Conservation (phyloP, 2,113 vertebrate species). For the Uropsilus gracilis region DNA sequence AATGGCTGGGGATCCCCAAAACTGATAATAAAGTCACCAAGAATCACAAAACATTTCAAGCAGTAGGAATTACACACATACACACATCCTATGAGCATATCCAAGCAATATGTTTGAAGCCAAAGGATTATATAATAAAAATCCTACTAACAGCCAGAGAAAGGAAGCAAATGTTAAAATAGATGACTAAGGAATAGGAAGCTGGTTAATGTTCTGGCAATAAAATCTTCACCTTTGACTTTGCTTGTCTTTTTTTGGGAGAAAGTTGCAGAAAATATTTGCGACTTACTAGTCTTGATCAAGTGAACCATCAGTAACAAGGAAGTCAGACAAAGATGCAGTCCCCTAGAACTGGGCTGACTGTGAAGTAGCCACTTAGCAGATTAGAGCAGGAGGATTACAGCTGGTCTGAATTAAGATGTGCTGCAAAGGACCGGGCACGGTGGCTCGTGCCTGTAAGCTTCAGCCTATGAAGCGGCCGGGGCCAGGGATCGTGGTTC, state of each 20-base stretch:
- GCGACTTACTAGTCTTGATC: not conserved
- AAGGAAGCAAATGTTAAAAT: not conserved
- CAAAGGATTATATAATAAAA: not conserved
- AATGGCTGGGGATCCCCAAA: not conserved
- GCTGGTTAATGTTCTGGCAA: not conserved
- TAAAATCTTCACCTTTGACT: not conserved
- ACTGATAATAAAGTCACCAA: not conserved
- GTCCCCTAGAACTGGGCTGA: not conserved
- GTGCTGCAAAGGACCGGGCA: not conserved
- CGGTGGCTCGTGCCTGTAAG: too few relatives aligned
- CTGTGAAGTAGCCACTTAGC: not conserved
- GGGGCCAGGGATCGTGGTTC: too few relatives aligned
- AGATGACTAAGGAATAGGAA: not conserved
- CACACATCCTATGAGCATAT: not conserved
- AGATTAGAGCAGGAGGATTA: not conserved
- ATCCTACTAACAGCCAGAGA: not conserved
- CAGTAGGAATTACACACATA: not conserved
- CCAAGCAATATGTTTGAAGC: not conserved
- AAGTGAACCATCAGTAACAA: not conserved
- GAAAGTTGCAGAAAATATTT: not conserved
- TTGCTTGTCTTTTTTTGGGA: not conserved
- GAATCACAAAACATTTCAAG: not conserved
- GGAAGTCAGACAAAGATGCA: not conserved
- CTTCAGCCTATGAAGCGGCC: too few relatives aligned
- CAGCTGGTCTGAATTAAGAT: not conserved